These are phyloP conservation scores for Notarius lentiginosus DNA, from an alignment of 2,113 vertebrate genomes.

Conservation along the genomic window DNA sequence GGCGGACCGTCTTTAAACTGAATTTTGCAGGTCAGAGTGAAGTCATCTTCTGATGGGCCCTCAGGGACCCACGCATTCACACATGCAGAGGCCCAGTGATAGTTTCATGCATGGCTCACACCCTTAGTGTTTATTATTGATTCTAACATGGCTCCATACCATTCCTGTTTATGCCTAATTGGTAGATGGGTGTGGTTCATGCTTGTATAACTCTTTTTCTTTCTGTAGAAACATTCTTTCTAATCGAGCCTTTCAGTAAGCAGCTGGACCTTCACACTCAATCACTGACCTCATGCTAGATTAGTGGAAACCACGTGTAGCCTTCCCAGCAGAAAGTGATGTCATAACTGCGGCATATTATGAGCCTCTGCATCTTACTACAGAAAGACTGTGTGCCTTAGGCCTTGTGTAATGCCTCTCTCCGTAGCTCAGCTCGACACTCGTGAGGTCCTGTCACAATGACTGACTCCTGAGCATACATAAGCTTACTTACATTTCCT, in stretches of 20 bases:
- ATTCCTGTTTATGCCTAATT: background rate
- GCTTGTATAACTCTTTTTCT: background rate
- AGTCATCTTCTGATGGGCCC: conserved; percentile 31
- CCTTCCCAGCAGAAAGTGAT: conserved; percentile 51
- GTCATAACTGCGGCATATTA: conserved; percentile 42
- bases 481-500: background rate
- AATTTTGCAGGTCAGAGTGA: conserved; percentile 48
- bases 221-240: conserved; percentile 1
- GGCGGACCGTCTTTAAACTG: conserved; percentile 46
- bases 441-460: background rate
- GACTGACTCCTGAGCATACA: background rate
- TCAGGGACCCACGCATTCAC: conserved; percentile 14
- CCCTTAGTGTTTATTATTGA: background rate
- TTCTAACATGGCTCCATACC: background rate
- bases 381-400: background rate
- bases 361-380: conserved; percentile 40
- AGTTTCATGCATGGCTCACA: background rate
- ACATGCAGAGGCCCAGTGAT: background rate
- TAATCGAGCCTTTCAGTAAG: background rate
- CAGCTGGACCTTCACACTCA: conserved; percentile 41
- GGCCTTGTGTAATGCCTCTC: background rate
- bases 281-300: conserved; percentile 60
- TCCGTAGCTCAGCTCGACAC: background rate
- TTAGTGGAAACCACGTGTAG: conserved; percentile 48
- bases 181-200: background rate